These are phyloP conservation scores for Leucophora obtusa DNA, from an alignment of 2,888 invertebrate species.

Conservation along the genomic window DNA sequence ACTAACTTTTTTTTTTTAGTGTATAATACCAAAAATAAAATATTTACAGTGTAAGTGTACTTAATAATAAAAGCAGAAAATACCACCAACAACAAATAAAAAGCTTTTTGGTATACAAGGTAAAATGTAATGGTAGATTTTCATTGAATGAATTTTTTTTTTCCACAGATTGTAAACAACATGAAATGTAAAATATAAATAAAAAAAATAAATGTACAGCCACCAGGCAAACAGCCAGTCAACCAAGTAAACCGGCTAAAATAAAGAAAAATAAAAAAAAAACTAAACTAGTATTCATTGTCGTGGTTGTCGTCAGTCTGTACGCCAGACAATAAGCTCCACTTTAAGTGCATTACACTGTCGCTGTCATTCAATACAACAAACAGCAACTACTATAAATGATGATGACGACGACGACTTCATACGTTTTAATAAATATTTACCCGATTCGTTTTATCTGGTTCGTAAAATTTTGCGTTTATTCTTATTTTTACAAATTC, in stretches of 20 bases:
- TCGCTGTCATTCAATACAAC: slow-evolving; percentile 40
- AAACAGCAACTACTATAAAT: not conserved
- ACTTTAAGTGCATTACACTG: slow-evolving; percentile 63
- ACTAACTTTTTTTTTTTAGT: too few species aligned
- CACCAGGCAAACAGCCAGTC: slow-evolving; percentile 55
- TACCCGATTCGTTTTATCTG: slow-evolving; percentile 8
- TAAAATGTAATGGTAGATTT: slow-evolving; percentile 35
- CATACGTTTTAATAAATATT: not conserved
- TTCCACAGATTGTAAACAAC: slow-evolving; percentile 22
- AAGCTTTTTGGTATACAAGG: slow-evolving; percentile 6
- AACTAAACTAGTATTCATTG: slow-evolving; percentile 41
- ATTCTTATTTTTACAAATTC: slow-evolving; percentile 16
- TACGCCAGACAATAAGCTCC: slow-evolving; percentile 59
- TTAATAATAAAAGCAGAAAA: not conserved
- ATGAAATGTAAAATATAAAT: slow-evolving; percentile 11
- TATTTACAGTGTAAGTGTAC: slow-evolving; percentile 4
- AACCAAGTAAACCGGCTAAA: slow-evolving; percentile 43
- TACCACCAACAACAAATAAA: not conserved
- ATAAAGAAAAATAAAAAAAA: slow-evolving; percentile 7
- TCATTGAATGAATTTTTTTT: slow-evolving; percentile 45
- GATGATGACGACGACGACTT: not conserved
- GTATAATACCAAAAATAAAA: not conserved
- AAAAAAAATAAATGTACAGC: slow-evolving; percentile 46
- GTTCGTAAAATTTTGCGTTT: slow-evolving; percentile 6
- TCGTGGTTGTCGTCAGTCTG: slow-evolving; percentile 38